These are phyloP conservation scores for Gouania willdenowi DNA, from an alignment of 2,797 vertebrate species.

Conservation along the genomic window DNA sequence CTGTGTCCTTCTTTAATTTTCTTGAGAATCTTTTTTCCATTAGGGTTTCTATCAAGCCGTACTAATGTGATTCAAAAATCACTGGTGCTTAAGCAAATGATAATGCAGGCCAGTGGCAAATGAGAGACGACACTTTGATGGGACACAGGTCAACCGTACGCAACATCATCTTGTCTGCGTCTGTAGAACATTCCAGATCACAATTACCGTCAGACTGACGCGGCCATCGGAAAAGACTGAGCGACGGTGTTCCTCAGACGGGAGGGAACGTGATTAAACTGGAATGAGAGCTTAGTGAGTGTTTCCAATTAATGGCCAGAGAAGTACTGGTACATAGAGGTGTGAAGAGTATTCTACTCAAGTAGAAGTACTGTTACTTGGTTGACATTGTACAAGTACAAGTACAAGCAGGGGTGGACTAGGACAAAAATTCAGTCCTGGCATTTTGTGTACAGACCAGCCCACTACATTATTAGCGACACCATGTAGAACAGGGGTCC, in stretches of 20 bases:
- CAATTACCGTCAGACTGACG: slow-evolving; percentile 32
- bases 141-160: slow-evolving; percentile 24
- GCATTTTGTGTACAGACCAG: too few species aligned
- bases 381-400: too few species aligned
- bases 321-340: slow-evolving; percentile 12
- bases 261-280: slow-evolving; percentile 23
- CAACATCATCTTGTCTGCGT: slow-evolving; percentile 23
- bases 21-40: slow-evolving; percentile 8
- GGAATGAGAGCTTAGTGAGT: slow-evolving; percentile 27
- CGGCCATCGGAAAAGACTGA: slow-evolving; percentile 39
- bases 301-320: too few species aligned
- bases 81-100: slow-evolving; percentile 29
- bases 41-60: slow-evolving; percentile 15
- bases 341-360: too few species aligned
- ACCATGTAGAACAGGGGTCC: too few species aligned
- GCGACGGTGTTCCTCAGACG: slow-evolving; percentile 21
- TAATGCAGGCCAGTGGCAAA: slow-evolving; percentile 17
- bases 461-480: too few species aligned
- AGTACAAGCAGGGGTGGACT: too few species aligned
- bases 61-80: slow-evolving; percentile 30
- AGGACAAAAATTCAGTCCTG: too few species aligned
- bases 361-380: too few species aligned
- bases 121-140: slow-evolving; percentile 29
- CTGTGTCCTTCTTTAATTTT: slow-evolving; percentile 1
- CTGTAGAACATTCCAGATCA: slow-evolving; percentile 37